Conservation (phyloP, 2,888 invertebrate genomes). For the Platerodrilus igneus region DNA sequence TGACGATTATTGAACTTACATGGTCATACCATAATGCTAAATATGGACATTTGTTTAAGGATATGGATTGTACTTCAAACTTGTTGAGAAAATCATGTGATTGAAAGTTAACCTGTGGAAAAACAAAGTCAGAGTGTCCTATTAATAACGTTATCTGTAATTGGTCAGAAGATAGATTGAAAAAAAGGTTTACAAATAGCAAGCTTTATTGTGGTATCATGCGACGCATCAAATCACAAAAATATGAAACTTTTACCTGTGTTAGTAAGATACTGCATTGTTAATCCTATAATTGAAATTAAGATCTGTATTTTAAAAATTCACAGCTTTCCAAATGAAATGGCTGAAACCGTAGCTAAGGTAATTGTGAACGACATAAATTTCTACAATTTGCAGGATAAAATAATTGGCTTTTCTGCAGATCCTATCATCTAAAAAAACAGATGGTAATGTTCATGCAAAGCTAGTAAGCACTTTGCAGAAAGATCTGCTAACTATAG, state of each 20-base stretch:
- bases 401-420: background rate
- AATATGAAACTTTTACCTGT: conserved; percentile 9
- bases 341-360: background rate
- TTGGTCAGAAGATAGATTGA: conserved; percentile 6
- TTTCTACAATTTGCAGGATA: no score
- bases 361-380: conserved; percentile 4
- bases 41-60: conserved; percentile 5
- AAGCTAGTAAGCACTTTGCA: background rate
- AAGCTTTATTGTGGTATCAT: no score
- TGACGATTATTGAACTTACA: background rate
- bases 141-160: conserved; percentile 6
- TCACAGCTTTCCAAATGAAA: conserved; percentile 2
- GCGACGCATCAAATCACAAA: no score
- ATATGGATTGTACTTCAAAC: conserved; percentile 7
- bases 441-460: background rate
- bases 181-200: conserved; percentile 4
- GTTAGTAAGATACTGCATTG: no score
- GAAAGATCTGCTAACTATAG: conserved; percentile 6
- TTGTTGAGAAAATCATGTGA: conserved; percentile 6
- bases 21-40: conserved; percentile 11
- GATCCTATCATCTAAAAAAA: no score
- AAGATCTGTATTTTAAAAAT: background rate
- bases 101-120: conserved; percentile 7
- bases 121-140: conserved; percentile 6
- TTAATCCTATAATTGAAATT: conserved; percentile 2